Base-by-base conservation (phyloP, 2,888 invertebrate species). In the Phaedon cochleariae region DNA sequence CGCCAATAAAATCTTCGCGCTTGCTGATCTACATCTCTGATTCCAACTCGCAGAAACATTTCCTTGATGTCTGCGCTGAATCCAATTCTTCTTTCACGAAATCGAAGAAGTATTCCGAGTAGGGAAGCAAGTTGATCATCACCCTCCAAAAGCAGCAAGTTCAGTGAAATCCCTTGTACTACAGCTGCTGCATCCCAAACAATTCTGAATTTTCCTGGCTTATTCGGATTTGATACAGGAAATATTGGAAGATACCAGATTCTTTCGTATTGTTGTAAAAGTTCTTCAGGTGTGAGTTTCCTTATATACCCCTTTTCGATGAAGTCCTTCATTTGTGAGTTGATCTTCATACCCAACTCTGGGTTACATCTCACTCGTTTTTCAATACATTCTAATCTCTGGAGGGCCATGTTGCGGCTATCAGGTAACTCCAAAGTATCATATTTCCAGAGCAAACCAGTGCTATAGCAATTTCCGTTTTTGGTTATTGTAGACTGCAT, bases 131-230 rank as follows among this genome's bases (percentile, higher is more conserved):
- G 62, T 37, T 62, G 55, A 34, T 62, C 62, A 4, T 80, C 73
- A 0, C 81, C 81, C 17, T 70, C 72, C 3, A 81, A 29, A 4
- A 83, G n/a, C 62, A 72, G 1, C 9, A 74, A 75, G 60, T 81
- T 81, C 7, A 80, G 60, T 1, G 73, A 74, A 1, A 67, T 46
- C 4, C 75, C 76, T 2, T 73, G 29, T 12, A 63, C 68, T 20
- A 65, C 73, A 4, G 77, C 79, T 1, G 79, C 79, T 3, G 80
- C 80, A 65, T 81, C 79, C 49, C 73, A 78, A 1, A 80, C 79
- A 4, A 79, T 46, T 34, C 79, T 68, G 77, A n/a, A n/a, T n/a
- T n/a, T n/a, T n/a, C n/a, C n/a, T n/a, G n/a, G n/a, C n/a, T n/a
- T n/a, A n/a, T n/a, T 77, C 1, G 70, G 72, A 37, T 79, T 79